A percentile compares a stretch with the other conserved stretches of the same genome.
phyloP scores from a whole-genome alignment of 2,113 vertebrate genomes.

The Calidris pugnax region DNA sequence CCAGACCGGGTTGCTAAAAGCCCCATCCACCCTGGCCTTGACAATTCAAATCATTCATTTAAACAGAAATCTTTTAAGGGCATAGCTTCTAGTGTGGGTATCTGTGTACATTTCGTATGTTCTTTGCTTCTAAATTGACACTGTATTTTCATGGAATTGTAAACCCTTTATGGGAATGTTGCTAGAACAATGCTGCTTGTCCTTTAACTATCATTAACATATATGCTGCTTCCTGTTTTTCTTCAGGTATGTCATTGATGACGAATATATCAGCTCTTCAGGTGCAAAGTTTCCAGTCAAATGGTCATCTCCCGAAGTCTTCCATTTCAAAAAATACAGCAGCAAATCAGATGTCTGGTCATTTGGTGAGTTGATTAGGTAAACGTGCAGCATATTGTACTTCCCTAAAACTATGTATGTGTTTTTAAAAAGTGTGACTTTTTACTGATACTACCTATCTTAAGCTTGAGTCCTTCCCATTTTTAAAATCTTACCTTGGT shows the following conservation, averaged over 20 bases:
- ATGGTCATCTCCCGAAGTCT: constrained; percentile 91
- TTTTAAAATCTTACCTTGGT: background rate
- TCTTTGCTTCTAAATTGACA: background rate
- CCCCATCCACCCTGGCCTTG: background rate
- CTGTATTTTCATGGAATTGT: background rate
- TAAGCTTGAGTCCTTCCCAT: background rate
- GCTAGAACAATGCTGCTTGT: background rate
- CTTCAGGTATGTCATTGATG: constrained; percentile 84
- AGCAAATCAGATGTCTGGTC: constrained; percentile 93
- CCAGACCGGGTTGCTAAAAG: background rate
- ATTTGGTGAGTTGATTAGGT: constrained; percentile 78
- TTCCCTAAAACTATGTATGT: background rate
- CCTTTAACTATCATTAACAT: background rate
- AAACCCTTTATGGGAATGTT: background rate
- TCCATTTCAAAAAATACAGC: constrained; percentile 89
- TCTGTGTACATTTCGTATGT: background rate
- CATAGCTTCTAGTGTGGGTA: background rate
- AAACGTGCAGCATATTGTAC: background rate
- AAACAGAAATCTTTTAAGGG: background rate
- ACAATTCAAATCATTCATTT: background rate
- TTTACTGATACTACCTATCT: background rate
- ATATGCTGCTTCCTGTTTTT: background rate
- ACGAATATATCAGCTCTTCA: constrained; percentile 88
- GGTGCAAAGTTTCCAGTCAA: constrained; percentile 89
- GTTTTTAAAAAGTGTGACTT: background rate